Evolutionary conservation across 2,797 vertebrate genomes (phyloP).

Genomic region (Falco peregrinus): DNA sequence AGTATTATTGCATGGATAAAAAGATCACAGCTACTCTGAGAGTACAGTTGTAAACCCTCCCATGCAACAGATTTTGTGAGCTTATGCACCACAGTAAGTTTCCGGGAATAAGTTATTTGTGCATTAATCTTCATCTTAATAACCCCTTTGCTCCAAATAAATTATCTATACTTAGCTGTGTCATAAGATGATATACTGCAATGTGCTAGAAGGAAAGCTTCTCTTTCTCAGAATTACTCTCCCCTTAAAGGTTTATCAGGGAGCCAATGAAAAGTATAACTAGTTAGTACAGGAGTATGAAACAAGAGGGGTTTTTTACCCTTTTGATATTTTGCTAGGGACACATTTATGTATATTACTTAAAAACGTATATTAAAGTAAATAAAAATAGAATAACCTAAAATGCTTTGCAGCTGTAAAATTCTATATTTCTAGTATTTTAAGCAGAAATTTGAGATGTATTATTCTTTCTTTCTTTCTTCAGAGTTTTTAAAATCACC

Average conservation of each 20-base stretch:
- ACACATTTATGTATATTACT: not conserved
- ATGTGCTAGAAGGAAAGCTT: not conserved
- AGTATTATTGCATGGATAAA: not conserved
- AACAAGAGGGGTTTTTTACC: not conserved
- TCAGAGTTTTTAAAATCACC: not conserved
- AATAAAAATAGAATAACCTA: not conserved
- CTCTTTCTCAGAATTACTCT: not conserved
- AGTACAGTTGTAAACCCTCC: not conserved
- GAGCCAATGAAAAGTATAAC: not conserved
- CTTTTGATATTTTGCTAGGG: not conserved
- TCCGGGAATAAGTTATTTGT: conserved; percentile 56
- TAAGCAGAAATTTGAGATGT: not conserved
- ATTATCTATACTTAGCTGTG: conserved; percentile 45
- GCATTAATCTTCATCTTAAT: conserved; percentile 44
- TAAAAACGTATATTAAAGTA: not conserved
- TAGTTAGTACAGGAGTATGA: not conserved
- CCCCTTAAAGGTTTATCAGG: conserved; percentile 7
- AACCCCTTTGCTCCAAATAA: conserved; percentile 46
- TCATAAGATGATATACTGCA: conserved; percentile 26
- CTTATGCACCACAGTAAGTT: conserved; percentile 26
- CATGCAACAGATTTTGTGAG: conserved; percentile 26
- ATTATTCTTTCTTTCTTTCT: not conserved
- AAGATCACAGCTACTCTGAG: not conserved
- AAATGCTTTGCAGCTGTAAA: not conserved
- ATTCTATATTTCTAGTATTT: not conserved